A percentile compares a stretch with the other conserved stretches of the same genome.
These are phyloP conservation scores for Chloroceryle inda DNA, from an alignment of 2,797 vertebrate species.

Conservation along the genomic window DNA sequence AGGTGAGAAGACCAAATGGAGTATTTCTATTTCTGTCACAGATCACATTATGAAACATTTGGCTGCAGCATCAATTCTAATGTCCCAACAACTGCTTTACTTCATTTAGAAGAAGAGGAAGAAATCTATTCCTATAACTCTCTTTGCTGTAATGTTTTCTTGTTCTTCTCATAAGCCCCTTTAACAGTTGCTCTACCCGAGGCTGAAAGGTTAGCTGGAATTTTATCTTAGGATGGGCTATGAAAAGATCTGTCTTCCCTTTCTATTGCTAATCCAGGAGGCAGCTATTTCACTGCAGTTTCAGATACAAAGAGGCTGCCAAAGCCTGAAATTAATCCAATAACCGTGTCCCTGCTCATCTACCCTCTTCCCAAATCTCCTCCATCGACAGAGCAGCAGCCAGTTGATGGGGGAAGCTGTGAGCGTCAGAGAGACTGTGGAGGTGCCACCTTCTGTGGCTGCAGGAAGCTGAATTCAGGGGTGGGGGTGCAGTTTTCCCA, in stretches of 20 bases:
- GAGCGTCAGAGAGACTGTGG: not conserved
- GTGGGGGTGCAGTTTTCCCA: not conserved
- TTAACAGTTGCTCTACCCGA: not conserved
- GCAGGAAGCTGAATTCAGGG: not conserved
- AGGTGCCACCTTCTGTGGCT: not conserved
- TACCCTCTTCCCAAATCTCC: not conserved
- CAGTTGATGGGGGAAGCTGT: not conserved
- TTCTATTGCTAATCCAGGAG: not conserved
- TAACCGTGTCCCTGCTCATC: not conserved
- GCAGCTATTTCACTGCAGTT: not conserved
- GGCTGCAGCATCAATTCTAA: not conserved
- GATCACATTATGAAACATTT: not conserved
- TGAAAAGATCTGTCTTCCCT: not conserved
- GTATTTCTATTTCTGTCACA: not conserved
- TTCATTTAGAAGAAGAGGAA: not conserved
- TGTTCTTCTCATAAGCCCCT: accelerated
- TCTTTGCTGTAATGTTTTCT: not conserved
- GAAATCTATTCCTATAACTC: not conserved
- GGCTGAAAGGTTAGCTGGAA: not conserved
- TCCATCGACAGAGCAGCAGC: not conserved
- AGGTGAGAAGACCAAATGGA: not conserved
- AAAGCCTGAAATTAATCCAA: not conserved
- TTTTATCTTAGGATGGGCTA: not conserved
- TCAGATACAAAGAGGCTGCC: not conserved
- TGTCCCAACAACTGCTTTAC: not conserved